A percentile compares a stretch with the other conserved stretches of the same genome.
Conservation (phyloP, 30 jellyfish, hydroid and myxozoan species). For the Catostylus mosaicus region DNA sequence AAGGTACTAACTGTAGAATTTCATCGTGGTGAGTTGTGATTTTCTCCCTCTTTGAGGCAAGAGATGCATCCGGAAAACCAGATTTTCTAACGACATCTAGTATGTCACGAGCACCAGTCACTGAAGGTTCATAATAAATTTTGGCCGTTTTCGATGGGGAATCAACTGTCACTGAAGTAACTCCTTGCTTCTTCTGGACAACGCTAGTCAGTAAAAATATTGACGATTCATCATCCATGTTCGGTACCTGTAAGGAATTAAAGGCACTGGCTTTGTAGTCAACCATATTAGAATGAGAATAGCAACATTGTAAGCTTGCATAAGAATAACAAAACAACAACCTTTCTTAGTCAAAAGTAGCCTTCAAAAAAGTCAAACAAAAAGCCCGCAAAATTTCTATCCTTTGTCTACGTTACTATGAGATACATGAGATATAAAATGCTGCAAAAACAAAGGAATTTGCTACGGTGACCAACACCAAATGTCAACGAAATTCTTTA, state of each 20-base stretch:
- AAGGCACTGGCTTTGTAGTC: too few species aligned
- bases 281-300: too few species aligned
- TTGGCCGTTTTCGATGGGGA: slow-evolving; percentile 41
- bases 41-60: slow-evolving; percentile 17
- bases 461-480: too few species aligned
- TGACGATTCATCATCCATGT: slow-evolving; percentile 63
- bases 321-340: too few species aligned
- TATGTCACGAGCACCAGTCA: slow-evolving; percentile 87
- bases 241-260: slow-evolving; percentile 79
- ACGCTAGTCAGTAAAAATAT: slow-evolving; percentile 50
- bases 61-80: slow-evolving; percentile 72
- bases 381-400: too few species aligned
- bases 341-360: too few species aligned
- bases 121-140: slow-evolving; percentile 70
- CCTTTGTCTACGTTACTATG: too few species aligned
- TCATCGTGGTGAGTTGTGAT: slow-evolving; percentile 42
- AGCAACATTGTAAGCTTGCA: too few species aligned
- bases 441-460: too few species aligned
- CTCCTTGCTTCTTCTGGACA: slow-evolving; percentile 67
- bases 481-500: too few species aligned
- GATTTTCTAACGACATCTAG: slow-evolving; percentile 50
- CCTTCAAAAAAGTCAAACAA: too few species aligned
- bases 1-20: slow-evolving; percentile 46
- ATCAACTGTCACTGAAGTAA: slow-evolving; percentile 37
- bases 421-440: too few species aligned